Evolutionary conservation across 2,888 invertebrate genomes (phyloP), one percentile per base, ranked within the genome.

Genomic region (Coenonympha glycerion): DNA sequence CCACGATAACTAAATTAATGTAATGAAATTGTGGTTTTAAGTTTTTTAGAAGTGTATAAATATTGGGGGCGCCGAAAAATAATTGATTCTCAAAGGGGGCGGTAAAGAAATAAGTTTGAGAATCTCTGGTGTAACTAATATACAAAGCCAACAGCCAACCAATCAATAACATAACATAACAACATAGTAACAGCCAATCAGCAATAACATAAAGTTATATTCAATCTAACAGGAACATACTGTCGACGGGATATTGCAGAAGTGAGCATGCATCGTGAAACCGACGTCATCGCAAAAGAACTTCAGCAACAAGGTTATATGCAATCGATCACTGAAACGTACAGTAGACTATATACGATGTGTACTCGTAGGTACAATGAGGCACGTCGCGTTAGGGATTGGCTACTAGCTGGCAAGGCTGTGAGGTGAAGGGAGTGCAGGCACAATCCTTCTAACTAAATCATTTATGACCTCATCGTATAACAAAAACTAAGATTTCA

Each of bases 241-340:
- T 24, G n/a, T 34, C 16, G 16, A 6, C 40, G 45, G 48, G 31
- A 48, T 45, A 48, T 55, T 55, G 45, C 51, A 51, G 30, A 44
- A 54, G 16, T 36, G 22, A 33, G 30, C 39, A 40, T 44, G 47
- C 51, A 55, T 47, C 40, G 54, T 49, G 51, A 45, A 51, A 55
- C 40, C 45, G 37, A 46, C 51, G 48, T 51, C 48, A 55, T 52
- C 49, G 39, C 42, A 47, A 49, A 47, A 52, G 40, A 55, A 55
- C 55, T 52, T 49, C 44, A 39, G 22, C 49, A 33, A 26, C 55
- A 55, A 55, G 55, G 55, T 52, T 52, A 52, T 24, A 47, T 47
- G 39, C 49, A 52, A 52, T 52, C 55, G 55, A 55, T 52, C 44
- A 52, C 46, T 26, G 34, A 26, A 46, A 37, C 21, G 28, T 46